Evolutionary conservation across 37 sponge, comb jelly and placozoan genomes (phyloP).

Genomic region (Ephydatia muelleri): DNA sequence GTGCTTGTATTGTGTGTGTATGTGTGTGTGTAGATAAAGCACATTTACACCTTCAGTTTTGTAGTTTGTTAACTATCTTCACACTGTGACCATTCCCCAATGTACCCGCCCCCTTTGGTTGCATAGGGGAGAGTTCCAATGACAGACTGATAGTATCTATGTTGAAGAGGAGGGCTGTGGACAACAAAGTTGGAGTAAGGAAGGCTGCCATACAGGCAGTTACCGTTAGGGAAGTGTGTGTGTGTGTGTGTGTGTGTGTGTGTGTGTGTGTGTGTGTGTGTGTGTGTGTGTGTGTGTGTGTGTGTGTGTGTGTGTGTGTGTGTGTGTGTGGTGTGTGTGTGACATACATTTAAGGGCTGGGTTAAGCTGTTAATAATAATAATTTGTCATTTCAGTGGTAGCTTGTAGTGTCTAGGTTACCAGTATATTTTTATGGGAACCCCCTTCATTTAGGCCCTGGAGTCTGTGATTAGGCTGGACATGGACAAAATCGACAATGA

Average conservation of each 20-base stretch:
- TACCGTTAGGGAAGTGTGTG: not conserved
- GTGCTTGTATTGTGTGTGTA: not conserved
- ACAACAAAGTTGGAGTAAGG: slow-evolving; percentile 66
- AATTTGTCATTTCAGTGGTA: too few species aligned
- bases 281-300: too few species aligned
- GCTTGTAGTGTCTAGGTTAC: too few species aligned
- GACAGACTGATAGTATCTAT: slow-evolving; percentile 55
- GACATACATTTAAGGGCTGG: too few species aligned
- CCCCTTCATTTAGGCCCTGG: slow-evolving; percentile 11
- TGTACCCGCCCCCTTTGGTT: not conserved
- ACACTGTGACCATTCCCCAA: not conserved
- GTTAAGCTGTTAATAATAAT: too few species aligned
- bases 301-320: too few species aligned
- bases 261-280: not conserved
- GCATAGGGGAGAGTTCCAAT: not conserved
- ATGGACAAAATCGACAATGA: not conserved
- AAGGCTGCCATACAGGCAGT: slow-evolving; percentile 59
- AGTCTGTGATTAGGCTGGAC: slow-evolving; percentile 40
- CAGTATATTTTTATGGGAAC: too few species aligned
- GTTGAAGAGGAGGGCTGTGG: slow-evolving; percentile 46
- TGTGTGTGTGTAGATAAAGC: not conserved
- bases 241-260: not conserved
- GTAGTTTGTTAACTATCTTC: slow-evolving; percentile 17
- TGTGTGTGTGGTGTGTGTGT: too few species aligned
- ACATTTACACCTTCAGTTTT: not conserved